Conservation (phyloP, 2,797 vertebrate genomes). For the Gymnopithys bicolor region DNA sequence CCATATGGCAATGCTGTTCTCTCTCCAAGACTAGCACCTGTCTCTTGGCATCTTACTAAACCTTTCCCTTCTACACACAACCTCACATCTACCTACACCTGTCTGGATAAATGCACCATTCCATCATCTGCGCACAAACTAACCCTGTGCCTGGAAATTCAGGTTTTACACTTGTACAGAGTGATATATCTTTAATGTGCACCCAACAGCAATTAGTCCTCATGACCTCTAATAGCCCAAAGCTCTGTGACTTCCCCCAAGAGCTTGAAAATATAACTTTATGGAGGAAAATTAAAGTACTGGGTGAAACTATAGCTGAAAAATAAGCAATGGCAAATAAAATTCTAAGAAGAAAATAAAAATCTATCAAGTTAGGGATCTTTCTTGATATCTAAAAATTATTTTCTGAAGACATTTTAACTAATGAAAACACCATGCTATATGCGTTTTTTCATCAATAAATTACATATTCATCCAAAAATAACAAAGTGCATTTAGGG, state of each 20-base stretch:
- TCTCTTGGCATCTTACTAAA: background rate
- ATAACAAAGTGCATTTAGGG: background rate
- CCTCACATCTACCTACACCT: background rate
- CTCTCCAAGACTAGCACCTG: background rate
- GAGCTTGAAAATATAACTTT: background rate
- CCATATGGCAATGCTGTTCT: background rate
- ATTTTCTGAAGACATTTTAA: background rate
- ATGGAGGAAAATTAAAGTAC: background rate
- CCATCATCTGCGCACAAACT: background rate
- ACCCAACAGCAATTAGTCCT: background rate
- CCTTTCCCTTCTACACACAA: background rate
- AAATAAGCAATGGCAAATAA: background rate
- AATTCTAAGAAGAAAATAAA: background rate
- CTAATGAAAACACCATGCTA: background rate
- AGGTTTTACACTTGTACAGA: background rate
- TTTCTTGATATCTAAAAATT: fast-evolving
- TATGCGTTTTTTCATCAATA: background rate
- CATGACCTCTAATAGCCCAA: background rate
- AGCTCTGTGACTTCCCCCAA: background rate
- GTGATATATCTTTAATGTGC: background rate
- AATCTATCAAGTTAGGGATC: background rate
- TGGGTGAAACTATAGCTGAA: background rate
- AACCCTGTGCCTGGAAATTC: background rate
- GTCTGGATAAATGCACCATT: background rate
- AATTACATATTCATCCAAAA: background rate